Conservation (phyloP, 2,888 invertebrate species). For the Lasioglossum calceatum region DNA sequence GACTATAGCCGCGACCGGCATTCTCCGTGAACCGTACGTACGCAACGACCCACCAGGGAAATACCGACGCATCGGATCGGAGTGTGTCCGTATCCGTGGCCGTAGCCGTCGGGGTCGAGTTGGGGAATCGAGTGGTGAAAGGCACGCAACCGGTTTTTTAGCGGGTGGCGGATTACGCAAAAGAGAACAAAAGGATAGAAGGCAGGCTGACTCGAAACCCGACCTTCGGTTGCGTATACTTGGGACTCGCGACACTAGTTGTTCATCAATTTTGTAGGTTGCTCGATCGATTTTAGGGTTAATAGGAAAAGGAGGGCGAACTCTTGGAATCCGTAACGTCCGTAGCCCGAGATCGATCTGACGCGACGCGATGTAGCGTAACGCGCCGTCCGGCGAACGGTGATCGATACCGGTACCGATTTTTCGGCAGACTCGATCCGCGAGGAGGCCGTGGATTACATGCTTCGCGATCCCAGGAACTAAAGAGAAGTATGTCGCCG, state of each 20-base stretch:
- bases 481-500: background rate
- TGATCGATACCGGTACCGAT: background rate
- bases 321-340: background rate
- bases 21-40: background rate
- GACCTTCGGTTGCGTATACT: constrained; percentile 32
- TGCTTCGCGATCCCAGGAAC: background rate
- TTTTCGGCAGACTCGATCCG: background rate
- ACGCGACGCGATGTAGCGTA: background rate
- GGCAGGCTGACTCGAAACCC: background rate
- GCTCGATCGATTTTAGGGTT: constrained; percentile 5
- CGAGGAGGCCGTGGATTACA: too few relatives aligned
- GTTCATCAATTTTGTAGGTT: constrained; percentile 13
- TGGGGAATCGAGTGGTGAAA: constrained; percentile 34
- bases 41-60: background rate
- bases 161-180: constrained; percentile 23
- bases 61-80: background rate
- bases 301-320: background rate
- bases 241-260: background rate
- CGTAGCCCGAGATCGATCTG: background rate
- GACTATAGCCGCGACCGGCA: background rate
- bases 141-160: constrained; percentile 50
- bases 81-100: background rate
- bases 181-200: constrained; percentile 5
- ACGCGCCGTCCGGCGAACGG: background rate
- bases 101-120: background rate